Conservation (phyloP, 2,113 vertebrate genomes). For the Capricornis sumatraensis region DNA sequence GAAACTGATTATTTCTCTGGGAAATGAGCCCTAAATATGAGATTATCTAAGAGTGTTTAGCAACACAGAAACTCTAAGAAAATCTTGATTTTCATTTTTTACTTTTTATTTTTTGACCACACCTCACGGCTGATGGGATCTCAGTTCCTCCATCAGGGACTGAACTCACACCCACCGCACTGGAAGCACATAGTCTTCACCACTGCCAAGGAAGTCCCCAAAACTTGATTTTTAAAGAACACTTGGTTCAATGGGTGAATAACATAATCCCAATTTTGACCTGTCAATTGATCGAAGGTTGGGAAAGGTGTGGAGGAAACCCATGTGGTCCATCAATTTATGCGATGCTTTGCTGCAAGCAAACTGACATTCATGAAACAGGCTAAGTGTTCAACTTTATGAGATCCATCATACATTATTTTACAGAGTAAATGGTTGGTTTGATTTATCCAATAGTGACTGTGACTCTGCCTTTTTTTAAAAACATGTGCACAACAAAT, state of each 20-base stretch:
- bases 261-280: neutral
- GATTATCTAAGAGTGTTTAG: neutral
- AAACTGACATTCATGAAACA: neutral
- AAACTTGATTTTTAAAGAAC: neutral
- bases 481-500: neutral
- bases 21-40: neutral
- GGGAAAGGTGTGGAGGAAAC: neutral
- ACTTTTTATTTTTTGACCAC: neutral
- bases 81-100: neutral
- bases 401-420: neutral
- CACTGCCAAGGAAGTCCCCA: neutral
- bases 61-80: neutral
- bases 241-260: neutral
- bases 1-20: neutral
- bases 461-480: neutral
- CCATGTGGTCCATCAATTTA: accelerated
- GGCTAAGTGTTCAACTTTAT: neutral
- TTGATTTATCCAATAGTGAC: neutral
- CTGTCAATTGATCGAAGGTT: neutral
- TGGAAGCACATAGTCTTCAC: neutral
- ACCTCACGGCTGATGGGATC: neutral
- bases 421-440: neutral
- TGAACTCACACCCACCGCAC: neutral
- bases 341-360: neutral
- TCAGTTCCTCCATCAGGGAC: neutral